Base-by-base conservation (phyloP, 2,113 vertebrate species). In the Stigmatopora nigra region DNA sequence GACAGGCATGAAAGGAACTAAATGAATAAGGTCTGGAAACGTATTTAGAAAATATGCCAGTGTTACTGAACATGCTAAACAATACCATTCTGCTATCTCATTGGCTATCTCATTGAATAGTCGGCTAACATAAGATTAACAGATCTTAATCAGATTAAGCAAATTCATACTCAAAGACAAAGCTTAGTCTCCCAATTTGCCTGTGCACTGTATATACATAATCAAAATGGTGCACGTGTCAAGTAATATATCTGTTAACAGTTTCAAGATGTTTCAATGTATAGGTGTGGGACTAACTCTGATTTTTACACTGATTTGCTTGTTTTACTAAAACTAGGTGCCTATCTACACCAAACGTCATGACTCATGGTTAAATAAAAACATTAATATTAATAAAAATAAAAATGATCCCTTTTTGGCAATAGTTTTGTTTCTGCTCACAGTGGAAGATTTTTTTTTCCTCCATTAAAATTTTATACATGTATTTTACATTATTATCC, bases 61-160 rank as follows among this genome's bases (percentile, higher is more conserved):
- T 69, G 79, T 56, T 45, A 64, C 65, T 79, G 79, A 84, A 68
- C 70, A 70, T 78, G 55, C 25, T 61, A 70, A 70, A 78, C 70
- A 82, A 78, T 76, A 75, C 68, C 22, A 56, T 14, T 7, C 22
- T 10, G 1, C 5, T 56, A 56, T 31, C 5, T 31, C 22, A 56
- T 14, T 56, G 53, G 1, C 5, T 56, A 56, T 31, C 5, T 31
- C 22, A 56, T 14, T 56, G 53, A 22, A 22, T 9, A 72, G 77
- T 82, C 68, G 65, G 16, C 25, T 41, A 69, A 73, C 80, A 76
- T 78, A 75, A 82, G 73, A 31, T 35, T 16, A 56, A 16, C 77
- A 80, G 70, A 80, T 78, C 60, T 67, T 72, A 77, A 82, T 84
- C 76, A 80, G 73, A 75, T 76, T 64, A 56, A 5, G 48, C 57